phyloP scores from a whole-genome alignment of 2,888 invertebrate genomes.

The Malachius bipustulatus region DNA sequence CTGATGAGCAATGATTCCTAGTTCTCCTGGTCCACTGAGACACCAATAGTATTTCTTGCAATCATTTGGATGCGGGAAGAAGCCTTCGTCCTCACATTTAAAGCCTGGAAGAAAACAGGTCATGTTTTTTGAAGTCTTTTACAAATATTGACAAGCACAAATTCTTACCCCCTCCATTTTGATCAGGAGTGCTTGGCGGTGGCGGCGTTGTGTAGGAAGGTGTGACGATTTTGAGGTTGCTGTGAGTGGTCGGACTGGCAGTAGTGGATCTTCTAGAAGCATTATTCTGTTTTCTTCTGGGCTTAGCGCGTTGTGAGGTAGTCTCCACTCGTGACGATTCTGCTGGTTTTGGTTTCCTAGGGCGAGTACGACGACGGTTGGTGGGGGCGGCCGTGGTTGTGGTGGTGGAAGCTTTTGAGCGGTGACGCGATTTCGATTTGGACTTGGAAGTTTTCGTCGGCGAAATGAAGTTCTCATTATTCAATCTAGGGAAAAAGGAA shows the following conservation, averaged over 20 bases:
- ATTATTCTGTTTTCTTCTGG: constrained; percentile 21
- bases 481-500: no score
- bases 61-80: constrained; percentile 82
- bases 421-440: no score
- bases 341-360: no score
- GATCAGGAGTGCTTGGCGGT: constrained; percentile 83
- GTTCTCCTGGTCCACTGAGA: constrained; percentile 75
- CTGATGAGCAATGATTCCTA: constrained; percentile 83
- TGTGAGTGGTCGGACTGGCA: constrained; percentile 43
- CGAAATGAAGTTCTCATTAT: no score
- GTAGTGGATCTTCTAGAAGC: constrained; percentile 28
- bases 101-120: constrained; percentile 57
- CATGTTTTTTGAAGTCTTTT: constrained; percentile 2
- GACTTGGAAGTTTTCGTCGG: no score
- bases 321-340: constrained; percentile 18
- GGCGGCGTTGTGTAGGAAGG: constrained; percentile 54
- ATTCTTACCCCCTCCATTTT: constrained; percentile 71
- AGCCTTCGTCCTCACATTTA: constrained; percentile 86
- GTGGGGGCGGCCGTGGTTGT: no score
- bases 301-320: constrained; percentile 17
- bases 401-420: no score
- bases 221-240: constrained; percentile 33
- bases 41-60: constrained; percentile 96
- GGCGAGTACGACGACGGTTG: no score
- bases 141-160: constrained; percentile 12